Conservation (phyloP, 1,140 invertebrate species). For the Drosophila eugracilis region DNA sequence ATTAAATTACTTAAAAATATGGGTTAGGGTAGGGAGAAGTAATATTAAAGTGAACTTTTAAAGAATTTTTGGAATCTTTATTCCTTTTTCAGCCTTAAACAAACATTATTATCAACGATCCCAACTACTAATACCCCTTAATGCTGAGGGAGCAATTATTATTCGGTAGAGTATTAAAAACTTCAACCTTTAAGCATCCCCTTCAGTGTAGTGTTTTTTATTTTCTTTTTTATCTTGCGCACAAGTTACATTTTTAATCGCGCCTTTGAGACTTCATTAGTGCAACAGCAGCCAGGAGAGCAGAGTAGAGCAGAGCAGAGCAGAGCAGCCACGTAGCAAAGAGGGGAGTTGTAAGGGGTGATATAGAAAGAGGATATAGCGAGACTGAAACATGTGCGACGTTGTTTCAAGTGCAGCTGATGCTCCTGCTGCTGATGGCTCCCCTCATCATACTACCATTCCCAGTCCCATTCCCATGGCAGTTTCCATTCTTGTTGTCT, state of each 20-base stretch:
- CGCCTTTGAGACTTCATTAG: conserved; percentile 83
- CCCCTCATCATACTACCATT: conserved; percentile 15
- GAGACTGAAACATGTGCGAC: conserved; percentile 67
- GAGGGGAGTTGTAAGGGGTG: background rate
- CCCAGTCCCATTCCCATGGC: background rate
- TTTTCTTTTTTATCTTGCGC: conserved; percentile 48
- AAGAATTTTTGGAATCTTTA: no score
- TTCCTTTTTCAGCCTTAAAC: no score
- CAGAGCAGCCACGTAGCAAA: conserved; percentile 46
- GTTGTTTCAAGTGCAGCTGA: conserved; percentile 69
- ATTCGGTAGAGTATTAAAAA: conserved; percentile 41
- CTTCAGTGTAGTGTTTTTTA: conserved; percentile 36
- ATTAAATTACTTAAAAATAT: no score
- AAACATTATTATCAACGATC: background rate
- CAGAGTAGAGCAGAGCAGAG: conserved; percentile 29
- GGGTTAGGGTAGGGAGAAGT: no score
- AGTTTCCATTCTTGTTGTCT: conserved; percentile 60
- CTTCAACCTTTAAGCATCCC: conserved; percentile 29
- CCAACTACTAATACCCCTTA: background rate
- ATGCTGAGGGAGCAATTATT: conserved; percentile 28
- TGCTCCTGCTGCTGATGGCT: conserved; percentile 7
- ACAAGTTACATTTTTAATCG: conserved; percentile 83
- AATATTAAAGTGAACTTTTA: no score
- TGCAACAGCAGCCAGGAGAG: conserved; percentile 46
- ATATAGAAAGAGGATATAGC: conserved; percentile 13